phyloP scores from a whole-genome alignment of 2,797 vertebrate species.

The Micropoecilia bifurca region DNA sequence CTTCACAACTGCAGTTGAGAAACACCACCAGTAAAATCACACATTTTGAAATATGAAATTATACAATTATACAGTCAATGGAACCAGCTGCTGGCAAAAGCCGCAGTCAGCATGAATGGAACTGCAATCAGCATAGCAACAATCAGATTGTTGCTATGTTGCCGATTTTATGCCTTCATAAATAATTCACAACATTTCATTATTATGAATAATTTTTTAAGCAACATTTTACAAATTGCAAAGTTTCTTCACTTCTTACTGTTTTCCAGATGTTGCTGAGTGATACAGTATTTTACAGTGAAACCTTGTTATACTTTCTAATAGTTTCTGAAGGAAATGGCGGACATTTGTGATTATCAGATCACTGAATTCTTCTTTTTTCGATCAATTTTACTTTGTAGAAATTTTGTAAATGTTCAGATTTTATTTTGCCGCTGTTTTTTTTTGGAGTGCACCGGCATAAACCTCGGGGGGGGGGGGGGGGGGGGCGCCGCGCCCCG shows the following conservation, averaged over 20 bases:
- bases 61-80: neutral
- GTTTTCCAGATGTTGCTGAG: neutral
- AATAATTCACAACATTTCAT: neutral
- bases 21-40: too few species aligned
- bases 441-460: neutral
- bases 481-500: too few species aligned
- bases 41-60: neutral
- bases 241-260: neutral
- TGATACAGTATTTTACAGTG: neutral
- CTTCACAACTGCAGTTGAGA: too few species aligned
- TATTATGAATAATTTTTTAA: neutral
- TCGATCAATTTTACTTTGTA: neutral
- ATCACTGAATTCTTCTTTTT: neutral
- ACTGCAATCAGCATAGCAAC: too few species aligned
- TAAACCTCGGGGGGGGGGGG: too few species aligned
- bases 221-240: neutral
- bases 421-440: neutral
- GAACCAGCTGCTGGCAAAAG: too few species aligned
- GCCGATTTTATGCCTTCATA: neutral
- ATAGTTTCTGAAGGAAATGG: neutral
- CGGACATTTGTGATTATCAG: neutral
- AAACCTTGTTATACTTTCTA: neutral
- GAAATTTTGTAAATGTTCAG: neutral
- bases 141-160: neutral
- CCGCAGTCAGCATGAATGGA: too few species aligned